A percentile compares a stretch with the other conserved stretches of the same genome.
Conservation (phyloP, 1,140 invertebrate species). For the Penaeus indicus region DNA sequence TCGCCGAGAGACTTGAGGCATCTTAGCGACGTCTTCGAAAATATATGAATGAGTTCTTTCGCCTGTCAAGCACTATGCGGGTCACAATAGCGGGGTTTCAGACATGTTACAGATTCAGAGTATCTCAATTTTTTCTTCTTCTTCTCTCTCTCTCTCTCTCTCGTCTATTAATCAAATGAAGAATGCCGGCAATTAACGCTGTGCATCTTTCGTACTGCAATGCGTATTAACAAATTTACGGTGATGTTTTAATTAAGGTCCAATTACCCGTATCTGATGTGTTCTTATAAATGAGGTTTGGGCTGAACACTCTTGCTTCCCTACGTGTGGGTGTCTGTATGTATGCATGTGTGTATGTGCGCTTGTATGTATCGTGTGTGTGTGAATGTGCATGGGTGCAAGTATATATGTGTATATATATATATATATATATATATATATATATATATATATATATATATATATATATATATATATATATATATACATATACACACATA, state of each 20-base stretch:
- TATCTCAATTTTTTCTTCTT: too few species aligned
- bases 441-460: too few species aligned
- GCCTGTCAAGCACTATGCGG: too few species aligned
- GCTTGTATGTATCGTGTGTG: neutral
- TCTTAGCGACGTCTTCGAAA: neutral
- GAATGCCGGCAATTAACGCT: slow-evolving; percentile 8
- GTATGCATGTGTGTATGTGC: neutral
- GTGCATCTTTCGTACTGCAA: neutral
- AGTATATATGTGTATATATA: too few species aligned
- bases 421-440: too few species aligned
- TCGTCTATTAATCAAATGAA: slow-evolving; percentile 13
- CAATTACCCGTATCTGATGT: slow-evolving; percentile 37
- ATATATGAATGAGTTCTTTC: too few species aligned
- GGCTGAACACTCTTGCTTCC: neutral
- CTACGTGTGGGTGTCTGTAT: neutral
- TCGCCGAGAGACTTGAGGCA: neutral
- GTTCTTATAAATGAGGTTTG: slow-evolving; percentile 13
- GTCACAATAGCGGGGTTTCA: too few species aligned
- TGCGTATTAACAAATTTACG: slow-evolving; percentile 15
- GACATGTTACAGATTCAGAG: too few species aligned
- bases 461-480: too few species aligned
- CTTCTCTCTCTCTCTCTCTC: too few species aligned
- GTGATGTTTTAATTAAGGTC: slow-evolving; percentile 34
- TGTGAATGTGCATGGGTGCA: too few species aligned
- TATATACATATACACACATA: too few species aligned